Evolutionary conservation across 2,797 vertebrate species (phyloP).

Genomic region (Propithecus deckenii): DNA sequence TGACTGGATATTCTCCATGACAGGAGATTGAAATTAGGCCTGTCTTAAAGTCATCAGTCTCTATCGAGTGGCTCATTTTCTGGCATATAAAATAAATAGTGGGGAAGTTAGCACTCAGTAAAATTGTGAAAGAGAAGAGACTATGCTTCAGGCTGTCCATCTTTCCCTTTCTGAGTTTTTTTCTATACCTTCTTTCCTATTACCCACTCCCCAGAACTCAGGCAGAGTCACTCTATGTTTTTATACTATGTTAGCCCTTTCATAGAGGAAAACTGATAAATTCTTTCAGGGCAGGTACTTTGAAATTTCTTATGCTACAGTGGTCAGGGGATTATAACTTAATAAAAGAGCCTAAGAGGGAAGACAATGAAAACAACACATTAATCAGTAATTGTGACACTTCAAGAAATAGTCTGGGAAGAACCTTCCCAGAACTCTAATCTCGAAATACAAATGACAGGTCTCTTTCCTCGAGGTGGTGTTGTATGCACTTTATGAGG

Average conservation of each 20-base stretch:
- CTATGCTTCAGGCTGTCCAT: background rate
- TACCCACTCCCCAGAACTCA: background rate
- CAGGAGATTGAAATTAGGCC: conserved; percentile 48
- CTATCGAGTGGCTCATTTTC: background rate
- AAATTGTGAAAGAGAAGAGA: background rate
- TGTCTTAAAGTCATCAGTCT: conserved; percentile 19
- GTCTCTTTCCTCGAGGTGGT: background rate
- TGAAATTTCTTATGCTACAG: background rate
- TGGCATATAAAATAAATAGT: background rate
- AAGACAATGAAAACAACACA: background rate
- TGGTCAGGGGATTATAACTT: background rate
- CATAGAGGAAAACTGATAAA: background rate
- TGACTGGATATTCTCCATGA: conserved; percentile 36
- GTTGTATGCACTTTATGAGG: background rate
- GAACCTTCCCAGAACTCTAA: background rate
- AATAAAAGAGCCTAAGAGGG: background rate
- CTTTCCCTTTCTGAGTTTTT: background rate
- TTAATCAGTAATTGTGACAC: background rate
- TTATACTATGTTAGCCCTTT: background rate
- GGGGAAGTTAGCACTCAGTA: background rate
- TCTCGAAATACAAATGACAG: background rate
- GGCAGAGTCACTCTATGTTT: background rate
- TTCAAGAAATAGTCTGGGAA: background rate
- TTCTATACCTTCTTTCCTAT: background rate
- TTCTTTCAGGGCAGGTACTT: background rate